Evolutionary conservation across 92 coral and sea anemone genomes (phyloP), one percentile per base, ranked within the genome.

Genomic region (Desmophyllum pertusum): DNA sequence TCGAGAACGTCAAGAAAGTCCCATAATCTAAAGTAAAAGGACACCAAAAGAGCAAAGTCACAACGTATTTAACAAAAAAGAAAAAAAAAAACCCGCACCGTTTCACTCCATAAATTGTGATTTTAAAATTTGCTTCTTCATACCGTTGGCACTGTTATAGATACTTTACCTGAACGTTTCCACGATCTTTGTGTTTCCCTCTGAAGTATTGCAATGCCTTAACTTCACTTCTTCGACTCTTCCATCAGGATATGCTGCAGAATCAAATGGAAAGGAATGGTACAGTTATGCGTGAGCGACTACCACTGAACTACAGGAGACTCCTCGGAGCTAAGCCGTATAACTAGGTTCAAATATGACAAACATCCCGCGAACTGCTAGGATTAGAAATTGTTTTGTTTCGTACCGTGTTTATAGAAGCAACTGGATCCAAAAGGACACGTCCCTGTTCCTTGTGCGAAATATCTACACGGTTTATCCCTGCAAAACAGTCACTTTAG

Each of bases 401-500:
- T 55, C 93, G 36, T 76, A 94, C 98, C 94, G 83, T 94, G 98
- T 93, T 87, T 90, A 35, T 94, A 94, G 73, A 94, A 94, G 77
- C 98, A 94, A 68, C 98, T 94, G 13, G 93, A 73, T 0, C 96
- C 92, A 84, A 94, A 94, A 3, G 94, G 98, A 72, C 98, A 94
- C 23, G 98, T 92, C 37, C 98, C 96, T 70, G 89, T 88, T 13
- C 98, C 98, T 76, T 83, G 71, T 6, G 86, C 90, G 57, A 94
- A 94, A 85, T 94, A 89, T 77, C 85, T 94, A 83, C 98, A 94
- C 6, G 94, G 92, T 59, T 88, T 94, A 21, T 52, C 73, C 55
- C 84, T 84, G 76, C 15, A 79, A 69, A 84, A 14, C 46, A 67
- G 9, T 9, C 13, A 70, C 1, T n/a, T 36, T 23, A 25, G n/a